These are phyloP conservation scores for Cirrhinus mrigala DNA, from an alignment of 2,797 vertebrate species.

Conservation along the genomic window DNA sequence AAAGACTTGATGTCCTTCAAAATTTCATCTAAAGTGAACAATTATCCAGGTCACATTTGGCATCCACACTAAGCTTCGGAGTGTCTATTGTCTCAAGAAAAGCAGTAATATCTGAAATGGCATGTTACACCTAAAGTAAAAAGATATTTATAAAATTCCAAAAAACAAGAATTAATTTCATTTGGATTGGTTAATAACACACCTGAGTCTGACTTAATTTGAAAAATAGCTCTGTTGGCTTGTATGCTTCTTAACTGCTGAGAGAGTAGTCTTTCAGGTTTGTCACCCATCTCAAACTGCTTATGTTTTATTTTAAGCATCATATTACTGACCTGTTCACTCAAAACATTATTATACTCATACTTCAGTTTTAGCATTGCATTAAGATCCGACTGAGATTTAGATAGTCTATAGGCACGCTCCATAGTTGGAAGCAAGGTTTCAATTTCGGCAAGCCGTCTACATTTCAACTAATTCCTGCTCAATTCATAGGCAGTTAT, in stretches of 20 bases:
- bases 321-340: neutral
- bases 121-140: neutral
- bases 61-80: neutral
- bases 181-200: neutral
- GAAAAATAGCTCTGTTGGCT: neutral
- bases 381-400: neutral
- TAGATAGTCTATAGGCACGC: neutral
- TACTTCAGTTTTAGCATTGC: neutral
- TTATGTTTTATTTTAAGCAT: conserved; percentile 3
- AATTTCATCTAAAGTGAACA: conserved; percentile 1
- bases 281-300: too few species aligned
- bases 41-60: neutral
- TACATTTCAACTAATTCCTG: neutral
- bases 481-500: neutral
- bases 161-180: neutral
- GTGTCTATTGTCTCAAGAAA: neutral
- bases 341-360: conserved; percentile 10
- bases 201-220: neutral
- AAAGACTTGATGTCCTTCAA: conserved; percentile 36
- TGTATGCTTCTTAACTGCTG: neutral
- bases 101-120: neutral
- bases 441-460: neutral
- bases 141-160: conserved; percentile 9
- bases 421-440: neutral
- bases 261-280: neutral